Evolutionary conservation across 23 tunicate species (phyloP), one percentile per base, ranked within the genome.

Genomic region (Ascidia mentula): DNA sequence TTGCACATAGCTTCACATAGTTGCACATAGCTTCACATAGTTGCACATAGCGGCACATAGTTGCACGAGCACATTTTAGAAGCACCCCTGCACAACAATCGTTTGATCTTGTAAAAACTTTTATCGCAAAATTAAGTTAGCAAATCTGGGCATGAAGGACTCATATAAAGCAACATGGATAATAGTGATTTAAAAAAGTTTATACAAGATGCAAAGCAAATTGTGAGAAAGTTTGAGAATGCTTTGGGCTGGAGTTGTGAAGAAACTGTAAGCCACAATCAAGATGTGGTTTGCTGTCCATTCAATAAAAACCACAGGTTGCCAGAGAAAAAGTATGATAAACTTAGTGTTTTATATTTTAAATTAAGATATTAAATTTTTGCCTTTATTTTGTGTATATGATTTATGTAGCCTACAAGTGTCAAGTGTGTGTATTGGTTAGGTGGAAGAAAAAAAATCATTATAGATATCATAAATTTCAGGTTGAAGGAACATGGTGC

Each of bases 401-500:
- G 53, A 42, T 12, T 42, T 42, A 15, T n/a, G n/a, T n/a, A n/a
- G n/a, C n/a, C n/a, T n/a, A n/a, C n/a, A n/a, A n/a, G n/a, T n/a
- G n/a, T n/a, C n/a, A n/a, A n/a, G n/a, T n/a, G n/a, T n/a, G n/a
- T n/a, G n/a, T n/a, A n/a, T n/a, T n/a, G n/a, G n/a, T n/a, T n/a
- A n/a, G n/a, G n/a, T n/a, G n/a, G n/a, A n/a, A n/a, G n/a, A n/a
- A n/a, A n/a, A n/a, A n/a, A n/a, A n/a, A n/a, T n/a, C n/a, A n/a
- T n/a, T n/a, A n/a, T n/a, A n/a, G n/a, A n/a, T n/a, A n/a, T n/a
- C n/a, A n/a, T 82, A 8, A 28, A 17, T 76, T 45, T 7, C 34
- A 82, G 87, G 38, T 15, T 82, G 34, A 38, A 76, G 5, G 0
- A 18, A 31, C 93, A 88, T 33, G 18, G 71, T 33, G 53, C 34